phyloP scores from a whole-genome alignment of 2,888 invertebrate species.

The Tenthredo livida region DNA sequence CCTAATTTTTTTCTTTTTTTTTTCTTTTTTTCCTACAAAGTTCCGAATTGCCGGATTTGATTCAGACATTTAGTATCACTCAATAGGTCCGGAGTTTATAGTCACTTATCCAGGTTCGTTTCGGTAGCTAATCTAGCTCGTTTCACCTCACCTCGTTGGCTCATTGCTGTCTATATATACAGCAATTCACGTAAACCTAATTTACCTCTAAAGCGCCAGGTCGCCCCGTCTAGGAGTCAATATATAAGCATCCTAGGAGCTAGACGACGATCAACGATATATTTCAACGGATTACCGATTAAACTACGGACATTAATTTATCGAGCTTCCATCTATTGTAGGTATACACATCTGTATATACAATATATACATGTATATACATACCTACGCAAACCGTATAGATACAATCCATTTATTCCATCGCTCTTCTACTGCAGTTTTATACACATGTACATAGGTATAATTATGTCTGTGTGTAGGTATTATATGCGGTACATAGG shows the following conservation, averaged over 20 bases:
- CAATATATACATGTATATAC: background rate
- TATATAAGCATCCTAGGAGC: conserved; percentile 13
- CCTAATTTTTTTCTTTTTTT: background rate
- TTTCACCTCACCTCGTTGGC: background rate
- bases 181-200: conserved; percentile 25
- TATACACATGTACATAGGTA: background rate
- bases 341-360: background rate
- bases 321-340: background rate
- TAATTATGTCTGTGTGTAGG: too few species aligned
- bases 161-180: background rate
- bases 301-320: conserved; percentile 39
- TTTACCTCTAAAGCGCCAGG: background rate
- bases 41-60: background rate
- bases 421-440: background rate
- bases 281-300: conserved; percentile 48
- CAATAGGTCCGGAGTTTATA: background rate
- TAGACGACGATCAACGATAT: conserved; percentile 41
- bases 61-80: background rate
- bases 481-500: too few species aligned
- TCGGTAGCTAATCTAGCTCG: background rate
- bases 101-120: background rate
- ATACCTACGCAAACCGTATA: background rate
- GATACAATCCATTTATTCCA: background rate
- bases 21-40: background rate
- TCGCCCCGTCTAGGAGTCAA: conserved; percentile 11